These are phyloP conservation scores for Pachycephala philippinensis DNA, from an alignment of 2,113 vertebrate species.

Conservation along the genomic window DNA sequence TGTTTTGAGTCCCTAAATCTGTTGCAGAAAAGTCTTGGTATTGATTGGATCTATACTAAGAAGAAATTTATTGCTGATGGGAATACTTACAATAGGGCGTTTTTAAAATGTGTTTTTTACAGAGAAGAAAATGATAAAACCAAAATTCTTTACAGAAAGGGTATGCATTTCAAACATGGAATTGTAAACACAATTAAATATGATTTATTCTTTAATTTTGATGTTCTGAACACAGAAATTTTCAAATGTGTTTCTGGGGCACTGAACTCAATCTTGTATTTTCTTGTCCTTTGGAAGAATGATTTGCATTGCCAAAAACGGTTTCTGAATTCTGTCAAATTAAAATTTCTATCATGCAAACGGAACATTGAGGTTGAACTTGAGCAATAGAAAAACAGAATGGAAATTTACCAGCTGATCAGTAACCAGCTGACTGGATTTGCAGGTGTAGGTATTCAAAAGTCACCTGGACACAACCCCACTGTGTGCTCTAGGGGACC, in stretches of 20 bases:
- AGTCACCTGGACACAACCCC: neutral
- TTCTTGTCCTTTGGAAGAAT: constrained; percentile 38
- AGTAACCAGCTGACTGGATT: neutral
- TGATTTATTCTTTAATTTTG: neutral
- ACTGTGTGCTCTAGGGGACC: neutral
- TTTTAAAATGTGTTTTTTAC: neutral
- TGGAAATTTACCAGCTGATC: constrained; percentile 21
- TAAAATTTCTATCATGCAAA: constrained; percentile 33
- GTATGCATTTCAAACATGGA: neutral
- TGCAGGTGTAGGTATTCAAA: neutral
- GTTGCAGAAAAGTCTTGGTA: neutral
- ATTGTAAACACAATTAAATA: neutral
- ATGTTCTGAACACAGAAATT: neutral
- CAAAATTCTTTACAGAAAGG: neutral
- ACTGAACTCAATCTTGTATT: constrained; percentile 16
- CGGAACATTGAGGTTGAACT: constrained; percentile 29
- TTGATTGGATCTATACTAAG: neutral
- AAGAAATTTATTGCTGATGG: neutral
- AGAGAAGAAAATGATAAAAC: neutral
- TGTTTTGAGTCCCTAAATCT: constrained; percentile 16
- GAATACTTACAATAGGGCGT: neutral
- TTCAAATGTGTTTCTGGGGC: neutral
- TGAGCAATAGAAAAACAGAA: constrained; percentile 2
- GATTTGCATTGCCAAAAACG: constrained; percentile 32
- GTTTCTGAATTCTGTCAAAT: constrained; percentile 48